Evolutionary conservation across 2,888 invertebrate genomes (phyloP).

Genomic region (Zygogramma bicolorata): DNA sequence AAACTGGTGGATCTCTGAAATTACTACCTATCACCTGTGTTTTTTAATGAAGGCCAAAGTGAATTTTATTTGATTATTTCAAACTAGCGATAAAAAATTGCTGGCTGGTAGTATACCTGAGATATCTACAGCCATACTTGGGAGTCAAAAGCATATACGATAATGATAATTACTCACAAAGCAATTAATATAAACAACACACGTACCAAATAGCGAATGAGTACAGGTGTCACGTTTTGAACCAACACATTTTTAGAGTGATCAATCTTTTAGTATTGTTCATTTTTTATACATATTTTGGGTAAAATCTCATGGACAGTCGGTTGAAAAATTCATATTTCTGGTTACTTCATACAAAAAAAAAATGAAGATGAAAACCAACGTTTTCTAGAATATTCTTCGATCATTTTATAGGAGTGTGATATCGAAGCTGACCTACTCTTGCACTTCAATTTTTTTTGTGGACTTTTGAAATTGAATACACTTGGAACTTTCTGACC

Average conservation of each 20-base stretch:
- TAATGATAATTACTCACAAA: conserved; percentile 1
- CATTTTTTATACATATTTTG: background rate
- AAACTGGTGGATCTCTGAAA: too few species aligned
- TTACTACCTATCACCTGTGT: background rate
- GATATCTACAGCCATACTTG: background rate
- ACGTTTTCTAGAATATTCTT: too few species aligned
- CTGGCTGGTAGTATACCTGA: background rate
- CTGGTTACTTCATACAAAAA: too few species aligned
- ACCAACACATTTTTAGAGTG: background rate
- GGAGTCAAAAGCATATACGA: background rate
- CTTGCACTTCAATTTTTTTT: too few species aligned
- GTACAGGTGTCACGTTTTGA: background rate
- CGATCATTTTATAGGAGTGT: too few species aligned
- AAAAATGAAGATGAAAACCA: too few species aligned
- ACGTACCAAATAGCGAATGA: background rate
- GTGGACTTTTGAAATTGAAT: background rate
- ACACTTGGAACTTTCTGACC: background rate
- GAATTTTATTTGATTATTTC: conserved; percentile 1
- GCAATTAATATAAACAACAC: conserved; percentile 2
- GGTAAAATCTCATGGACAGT: too few species aligned
- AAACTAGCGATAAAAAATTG: background rate
- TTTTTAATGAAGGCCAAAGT: background rate
- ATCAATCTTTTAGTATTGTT: background rate
- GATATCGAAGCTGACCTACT: too few species aligned
- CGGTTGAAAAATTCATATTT: too few species aligned